Evolutionary conservation across 1,140 invertebrate species (phyloP).

Genomic region (Ceratosolen fusciceps): DNA sequence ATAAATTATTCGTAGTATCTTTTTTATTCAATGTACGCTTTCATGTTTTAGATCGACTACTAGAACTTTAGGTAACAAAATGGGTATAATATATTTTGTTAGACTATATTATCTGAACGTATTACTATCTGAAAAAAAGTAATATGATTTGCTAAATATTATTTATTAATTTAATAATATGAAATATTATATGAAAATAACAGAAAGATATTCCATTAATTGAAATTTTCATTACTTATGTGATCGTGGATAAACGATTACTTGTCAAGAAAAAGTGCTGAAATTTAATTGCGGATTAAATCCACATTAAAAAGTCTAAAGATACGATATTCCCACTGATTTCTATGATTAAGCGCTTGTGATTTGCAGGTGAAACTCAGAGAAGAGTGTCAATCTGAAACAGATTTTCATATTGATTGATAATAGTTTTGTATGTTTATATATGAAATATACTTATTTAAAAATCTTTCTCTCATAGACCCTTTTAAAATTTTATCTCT

Average conservation of each 20-base stretch:
- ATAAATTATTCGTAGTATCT: too few species aligned
- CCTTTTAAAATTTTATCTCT: background rate
- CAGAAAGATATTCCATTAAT: too few species aligned
- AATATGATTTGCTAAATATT: too few species aligned
- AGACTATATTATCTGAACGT: too few species aligned
- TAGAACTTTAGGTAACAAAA: too few species aligned
- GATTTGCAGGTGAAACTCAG: background rate
- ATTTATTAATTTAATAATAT: too few species aligned
- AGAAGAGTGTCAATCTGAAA: background rate
- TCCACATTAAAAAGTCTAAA: background rate
- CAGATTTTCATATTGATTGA: slow-evolving; percentile 13
- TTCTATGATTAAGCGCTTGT: background rate
- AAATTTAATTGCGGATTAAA: background rate
- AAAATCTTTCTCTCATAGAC: background rate
- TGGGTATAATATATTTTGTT: too few species aligned
- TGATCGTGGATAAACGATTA: background rate
- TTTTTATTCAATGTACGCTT: too few species aligned
- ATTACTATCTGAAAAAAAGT: too few species aligned
- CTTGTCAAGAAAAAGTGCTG: background rate
- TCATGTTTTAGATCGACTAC: too few species aligned
- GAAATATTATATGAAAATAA: too few species aligned
- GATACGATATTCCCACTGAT: background rate
- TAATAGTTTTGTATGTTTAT: background rate
- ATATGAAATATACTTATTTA: background rate
- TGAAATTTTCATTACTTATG: background rate